A percentile compares a stretch with the other conserved stretches of the same genome.
Evolutionary conservation across 1,140 invertebrate species (phyloP).

Genomic region (Meloidogyne exigua): DNA sequence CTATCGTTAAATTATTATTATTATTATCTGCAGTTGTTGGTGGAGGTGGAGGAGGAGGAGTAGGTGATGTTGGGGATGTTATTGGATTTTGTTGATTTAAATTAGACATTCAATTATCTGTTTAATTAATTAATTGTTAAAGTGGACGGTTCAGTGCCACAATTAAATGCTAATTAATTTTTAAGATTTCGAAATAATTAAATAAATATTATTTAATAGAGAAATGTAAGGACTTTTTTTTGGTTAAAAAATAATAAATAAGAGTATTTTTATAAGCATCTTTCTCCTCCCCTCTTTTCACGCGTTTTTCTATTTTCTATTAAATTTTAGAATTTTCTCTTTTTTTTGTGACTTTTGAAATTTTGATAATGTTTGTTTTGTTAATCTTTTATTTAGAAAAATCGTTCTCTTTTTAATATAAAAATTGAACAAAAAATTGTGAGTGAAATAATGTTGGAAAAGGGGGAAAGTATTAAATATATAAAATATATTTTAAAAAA

Average conservation of each 20-base stretch:
- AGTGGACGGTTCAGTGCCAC: no score
- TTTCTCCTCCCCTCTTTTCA: not conserved
- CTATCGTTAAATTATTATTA: not conserved
- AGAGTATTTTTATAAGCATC: not conserved
- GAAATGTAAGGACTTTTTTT: no score
- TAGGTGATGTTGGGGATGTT: not conserved
- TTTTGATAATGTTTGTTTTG: not conserved
- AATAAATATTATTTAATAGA: no score
- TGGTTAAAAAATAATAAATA: no score
- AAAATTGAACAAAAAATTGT: not conserved
- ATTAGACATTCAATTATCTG: not conserved
- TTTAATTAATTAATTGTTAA: not conserved
- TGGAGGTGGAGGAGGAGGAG: not conserved
- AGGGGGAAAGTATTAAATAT: not conserved
- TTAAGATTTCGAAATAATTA: no score
- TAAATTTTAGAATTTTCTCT: not conserved
- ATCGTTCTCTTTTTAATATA: not conserved
- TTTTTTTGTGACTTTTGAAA: not conserved
- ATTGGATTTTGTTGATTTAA: not conserved
- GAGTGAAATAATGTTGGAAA: no score
- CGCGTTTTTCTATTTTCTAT: not conserved
- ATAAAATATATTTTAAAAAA: no score
- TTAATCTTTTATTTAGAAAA: not conserved
- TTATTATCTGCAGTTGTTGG: not conserved
- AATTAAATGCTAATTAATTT: no score